Percentiles rank a stretch among this genome's conserved stretches.
phyloP scores from a whole-genome alignment of 2,113 vertebrate genomes.

The Anolis sagrei region DNA sequence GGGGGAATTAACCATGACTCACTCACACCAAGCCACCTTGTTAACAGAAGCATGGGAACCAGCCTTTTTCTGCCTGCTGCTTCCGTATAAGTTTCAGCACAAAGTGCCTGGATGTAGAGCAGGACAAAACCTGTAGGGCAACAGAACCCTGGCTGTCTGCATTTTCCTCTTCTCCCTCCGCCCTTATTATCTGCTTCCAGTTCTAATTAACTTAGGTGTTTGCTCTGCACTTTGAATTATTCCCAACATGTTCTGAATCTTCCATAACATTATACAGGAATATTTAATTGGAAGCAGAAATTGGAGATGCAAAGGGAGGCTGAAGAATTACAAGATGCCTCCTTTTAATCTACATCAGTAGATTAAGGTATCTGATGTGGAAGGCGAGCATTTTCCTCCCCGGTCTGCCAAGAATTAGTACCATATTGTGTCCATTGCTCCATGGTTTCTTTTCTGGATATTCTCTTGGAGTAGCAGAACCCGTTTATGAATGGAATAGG shows the following conservation, averaged over 20 bases:
- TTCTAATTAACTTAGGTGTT: slow-evolving; percentile 12
- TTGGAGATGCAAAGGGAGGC: not conserved
- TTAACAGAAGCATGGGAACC: slow-evolving; percentile 22
- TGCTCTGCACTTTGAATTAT: slow-evolving; percentile 10
- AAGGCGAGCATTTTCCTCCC: no score
- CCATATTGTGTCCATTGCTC: no score
- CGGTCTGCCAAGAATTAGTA: no score
- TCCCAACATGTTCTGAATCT: slow-evolving; percentile 1
- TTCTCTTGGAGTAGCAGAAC: no score
- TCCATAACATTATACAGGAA: not conserved
- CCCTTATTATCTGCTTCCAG: not conserved
- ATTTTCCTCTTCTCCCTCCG: not conserved
- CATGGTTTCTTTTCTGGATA: no score
- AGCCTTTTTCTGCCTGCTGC: not conserved
- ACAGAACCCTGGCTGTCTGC: not conserved
- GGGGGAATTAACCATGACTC: slow-evolving; percentile 31
- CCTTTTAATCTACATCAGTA: not conserved
- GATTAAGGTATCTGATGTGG: no score
- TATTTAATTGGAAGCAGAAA: slow-evolving; percentile 20
- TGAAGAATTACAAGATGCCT: not conserved
- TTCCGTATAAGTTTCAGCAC: not conserved
- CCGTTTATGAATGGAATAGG: no score
- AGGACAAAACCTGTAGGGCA: not conserved
- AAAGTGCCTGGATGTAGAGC: not conserved
- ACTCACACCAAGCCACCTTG: not conserved